Base-by-base conservation (phyloP, 2,797 vertebrate genomes). In the Melanotaenia parkinsoni region DNA sequence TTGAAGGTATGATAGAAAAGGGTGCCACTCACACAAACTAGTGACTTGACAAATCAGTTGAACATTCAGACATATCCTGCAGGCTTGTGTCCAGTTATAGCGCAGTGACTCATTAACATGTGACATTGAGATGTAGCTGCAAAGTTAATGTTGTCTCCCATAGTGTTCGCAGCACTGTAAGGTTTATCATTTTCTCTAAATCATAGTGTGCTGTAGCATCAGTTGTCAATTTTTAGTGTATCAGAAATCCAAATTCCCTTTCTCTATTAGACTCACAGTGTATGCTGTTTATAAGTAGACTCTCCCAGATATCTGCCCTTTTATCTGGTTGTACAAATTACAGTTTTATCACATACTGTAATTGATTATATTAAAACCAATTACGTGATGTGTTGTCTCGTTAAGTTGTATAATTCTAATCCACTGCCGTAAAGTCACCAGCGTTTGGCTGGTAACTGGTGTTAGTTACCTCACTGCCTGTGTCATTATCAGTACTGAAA, bases 51-150 rank as follows among this genome's bases (percentile, higher is more conserved):
- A 63, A 68, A 63, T 58, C 67, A 66, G 66, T 58, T 63, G 62
- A 74, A 28, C 38, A 64, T 74, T 51, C 22, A 74, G 32, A 77
- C 24, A 59, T 81, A 74, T 76, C 70, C 76, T 68, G 50, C 76
- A 76, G 66, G 66, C 40, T 68, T 62, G 40, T 81, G 70, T 87
- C 60, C 78, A 66, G 74, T 65, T 76, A 74, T 58, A 79, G 59
- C 9, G 60, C 18, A 59, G 70, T 79, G 59, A 86, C 51, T 83
- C 58, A 74, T 70, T 72, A 78, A 73, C 65, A 77, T 63, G 71
- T 66, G 63, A 77, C 35, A 53, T 65, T 82, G 70, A 78, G 71
- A 76, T 81, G 58, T 60, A 79, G 64, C 43, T 58, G 51, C 60
- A 78, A 4, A 77, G 61, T 80, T 81, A 72, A 74, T 58, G 18